Percentiles rank a stretch among this genome's conserved stretches.
These are phyloP conservation scores for Thalassophryne amazonica DNA, from an alignment of 2,797 vertebrate species.

Conservation along the genomic window DNA sequence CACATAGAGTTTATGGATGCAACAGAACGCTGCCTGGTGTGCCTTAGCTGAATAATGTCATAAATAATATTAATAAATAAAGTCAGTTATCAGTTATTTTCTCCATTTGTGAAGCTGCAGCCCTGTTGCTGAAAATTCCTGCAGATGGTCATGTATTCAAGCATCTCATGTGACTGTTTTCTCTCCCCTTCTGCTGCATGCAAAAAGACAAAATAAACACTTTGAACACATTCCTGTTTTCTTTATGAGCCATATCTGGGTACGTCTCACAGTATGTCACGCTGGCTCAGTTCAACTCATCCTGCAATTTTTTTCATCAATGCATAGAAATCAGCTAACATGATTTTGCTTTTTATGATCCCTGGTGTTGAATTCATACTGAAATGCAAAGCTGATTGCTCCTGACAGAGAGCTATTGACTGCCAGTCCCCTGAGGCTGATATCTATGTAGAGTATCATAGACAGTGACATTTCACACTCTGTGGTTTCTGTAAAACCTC, in stretches of 20 bases:
- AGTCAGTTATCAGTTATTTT: conserved; percentile 68
- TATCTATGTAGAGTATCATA: conserved; percentile 19
- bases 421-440: conserved; percentile 18
- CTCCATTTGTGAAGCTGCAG: conserved; percentile 60
- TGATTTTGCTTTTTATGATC: not conserved
- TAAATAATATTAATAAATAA: conserved; percentile 71
- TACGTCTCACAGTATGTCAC: too few species aligned
- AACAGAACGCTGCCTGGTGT: conserved; percentile 34
- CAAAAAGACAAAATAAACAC: conserved; percentile 9
- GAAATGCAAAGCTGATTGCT: conserved; percentile 37
- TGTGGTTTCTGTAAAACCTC: conserved; percentile 32
- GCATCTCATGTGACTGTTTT: conserved; percentile 37
- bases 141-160: conserved; percentile 62
- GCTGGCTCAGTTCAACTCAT: too few species aligned
- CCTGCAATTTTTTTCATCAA: not conserved
- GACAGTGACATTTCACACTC: conserved; percentile 21
- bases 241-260: too few species aligned
- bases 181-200: conserved; percentile 5
- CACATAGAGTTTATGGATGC: too few species aligned
- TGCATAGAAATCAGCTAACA: not conserved
- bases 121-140: conserved; percentile 74
- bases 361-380: conserved; percentile 12
- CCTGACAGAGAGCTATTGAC: conserved; percentile 43
- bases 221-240: conserved; percentile 17
- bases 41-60: conserved; percentile 55